Evolutionary conservation across 2,888 invertebrate species (phyloP), one percentile per base, ranked within the genome.

Genomic region (Drosophila ustulata): DNA sequence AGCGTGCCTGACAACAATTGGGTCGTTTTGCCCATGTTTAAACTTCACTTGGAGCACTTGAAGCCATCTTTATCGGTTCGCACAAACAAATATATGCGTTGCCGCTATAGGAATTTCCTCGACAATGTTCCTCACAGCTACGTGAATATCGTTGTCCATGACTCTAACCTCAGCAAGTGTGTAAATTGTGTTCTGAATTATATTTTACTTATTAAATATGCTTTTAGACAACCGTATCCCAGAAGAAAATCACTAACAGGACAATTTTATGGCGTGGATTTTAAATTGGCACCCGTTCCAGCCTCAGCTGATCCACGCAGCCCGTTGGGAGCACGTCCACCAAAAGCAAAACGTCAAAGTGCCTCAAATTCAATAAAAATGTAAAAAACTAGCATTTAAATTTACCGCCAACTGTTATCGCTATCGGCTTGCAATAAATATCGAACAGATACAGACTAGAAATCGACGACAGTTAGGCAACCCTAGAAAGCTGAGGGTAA

Each of bases 231-330:
- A 58, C 70, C 67, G 0, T 69, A 58, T n/a, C 76, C 86, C 11
- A 71, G 85, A 46, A 73, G 84, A 18, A 88, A 81, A 59, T 78
- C 77, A 11, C 57, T 91, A 3, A 90, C 88, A 64, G 90, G 91
- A 0, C 62, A 88, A 28, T 90, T 90, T 37, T 90, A 90, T 71
- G 85, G 89, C 0, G 70, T 81, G 1, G 85, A 88, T 47, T 80
- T 82, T 55, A 89, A 90, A 53, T 63, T 89, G 13, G 89, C 86
- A 1, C 91, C 91, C 0, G 74, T 88, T 23, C 90, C 91, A 0
- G 65, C 71, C 7, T 37, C 52, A 13, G 69, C 56, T 1, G 86
- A 82, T 71, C 78, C 81, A 0, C 71, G 81, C 3, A 69, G 49
- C 34, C 13, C 34, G 5, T 13, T 56, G 9, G n/a, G 39, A 23